Conservation (phyloP, 2,113 vertebrate genomes). For the Thalassarche chlororhynchos region DNA sequence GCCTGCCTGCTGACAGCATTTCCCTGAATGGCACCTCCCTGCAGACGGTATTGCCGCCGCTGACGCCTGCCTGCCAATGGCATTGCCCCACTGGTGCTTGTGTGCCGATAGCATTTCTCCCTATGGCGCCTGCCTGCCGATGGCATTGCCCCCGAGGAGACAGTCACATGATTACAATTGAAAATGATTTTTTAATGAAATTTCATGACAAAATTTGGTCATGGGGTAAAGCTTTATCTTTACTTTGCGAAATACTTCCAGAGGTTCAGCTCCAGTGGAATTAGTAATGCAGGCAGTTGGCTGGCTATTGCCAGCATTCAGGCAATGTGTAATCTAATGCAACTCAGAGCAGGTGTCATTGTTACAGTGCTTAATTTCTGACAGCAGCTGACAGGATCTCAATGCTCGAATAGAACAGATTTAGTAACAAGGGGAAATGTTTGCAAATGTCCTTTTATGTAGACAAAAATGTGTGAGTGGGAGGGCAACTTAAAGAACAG, state of each 20-base stretch:
- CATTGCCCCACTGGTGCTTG: no score
- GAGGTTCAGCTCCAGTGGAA: neutral
- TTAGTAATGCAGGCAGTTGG: neutral
- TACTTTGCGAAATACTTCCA: neutral
- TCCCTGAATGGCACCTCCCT: no score
- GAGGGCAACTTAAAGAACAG: neutral
- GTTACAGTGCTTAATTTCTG: constrained; percentile 16
- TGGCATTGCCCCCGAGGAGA: neutral
- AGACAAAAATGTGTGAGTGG: neutral
- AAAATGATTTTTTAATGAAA: neutral
- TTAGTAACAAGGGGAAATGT: neutral
- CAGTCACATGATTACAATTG: neutral
- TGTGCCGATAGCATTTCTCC: no score
- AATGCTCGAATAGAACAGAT: neutral
- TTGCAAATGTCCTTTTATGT: neutral
- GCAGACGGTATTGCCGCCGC: no score
- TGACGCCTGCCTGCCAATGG: no score
- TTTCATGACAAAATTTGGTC: neutral
- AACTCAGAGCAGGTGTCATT: constrained; percentile 4
- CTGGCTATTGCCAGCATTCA: neutral
- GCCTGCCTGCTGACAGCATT: no score
- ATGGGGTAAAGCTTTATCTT: neutral
- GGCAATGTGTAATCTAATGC: neutral
- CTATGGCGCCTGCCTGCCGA: no score
- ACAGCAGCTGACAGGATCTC: neutral